Evolutionary conservation across 2,888 invertebrate species (phyloP).

Genomic region (Trachelus iudaicus): DNA sequence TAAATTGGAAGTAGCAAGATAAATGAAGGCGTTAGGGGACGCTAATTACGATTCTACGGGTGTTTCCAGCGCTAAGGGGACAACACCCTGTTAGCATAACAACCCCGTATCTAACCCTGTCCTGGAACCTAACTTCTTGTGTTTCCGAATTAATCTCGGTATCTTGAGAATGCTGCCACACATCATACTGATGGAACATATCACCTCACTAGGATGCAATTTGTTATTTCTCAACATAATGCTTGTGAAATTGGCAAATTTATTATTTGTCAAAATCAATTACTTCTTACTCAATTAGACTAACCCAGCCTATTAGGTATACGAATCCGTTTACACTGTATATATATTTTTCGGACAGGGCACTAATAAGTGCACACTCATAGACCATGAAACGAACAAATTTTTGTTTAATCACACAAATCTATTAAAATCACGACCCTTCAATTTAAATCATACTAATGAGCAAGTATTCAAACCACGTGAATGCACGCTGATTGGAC

Average conservation of each 20-base stretch:
- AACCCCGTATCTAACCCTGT: conserved; percentile 14
- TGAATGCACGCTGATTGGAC: conserved; percentile 37
- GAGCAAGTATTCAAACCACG: conserved; percentile 23
- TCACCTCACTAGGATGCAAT: neutral
- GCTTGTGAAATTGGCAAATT: neutral
- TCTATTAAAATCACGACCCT: conserved; percentile 1
- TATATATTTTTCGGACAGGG: neutral
- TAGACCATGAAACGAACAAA: neutral
- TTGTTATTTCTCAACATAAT: neutral
- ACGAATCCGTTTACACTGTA: neutral
- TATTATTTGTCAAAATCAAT: neutral
- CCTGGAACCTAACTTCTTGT: conserved; percentile 12
- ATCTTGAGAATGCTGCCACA: conserved; percentile 9
- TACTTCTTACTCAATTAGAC: no score
- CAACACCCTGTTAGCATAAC: conserved; percentile 35
- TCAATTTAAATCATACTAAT: conserved; percentile 33
- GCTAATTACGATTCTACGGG: conserved; percentile 41
- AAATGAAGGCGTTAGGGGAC: conserved; percentile 36
- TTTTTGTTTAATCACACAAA: neutral
- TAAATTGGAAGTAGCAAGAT: conserved; percentile 39
- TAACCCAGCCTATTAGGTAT: no score
- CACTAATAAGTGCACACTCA: neutral
- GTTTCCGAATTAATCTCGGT: conserved; percentile 17
- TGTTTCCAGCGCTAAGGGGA: conserved; percentile 31
- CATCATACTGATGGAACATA: neutral